Percentiles rank a stretch among this genome's conserved stretches.
Conservation (phyloP, 2,888 invertebrate genomes). For the Dicyrtomina minuta region DNA sequence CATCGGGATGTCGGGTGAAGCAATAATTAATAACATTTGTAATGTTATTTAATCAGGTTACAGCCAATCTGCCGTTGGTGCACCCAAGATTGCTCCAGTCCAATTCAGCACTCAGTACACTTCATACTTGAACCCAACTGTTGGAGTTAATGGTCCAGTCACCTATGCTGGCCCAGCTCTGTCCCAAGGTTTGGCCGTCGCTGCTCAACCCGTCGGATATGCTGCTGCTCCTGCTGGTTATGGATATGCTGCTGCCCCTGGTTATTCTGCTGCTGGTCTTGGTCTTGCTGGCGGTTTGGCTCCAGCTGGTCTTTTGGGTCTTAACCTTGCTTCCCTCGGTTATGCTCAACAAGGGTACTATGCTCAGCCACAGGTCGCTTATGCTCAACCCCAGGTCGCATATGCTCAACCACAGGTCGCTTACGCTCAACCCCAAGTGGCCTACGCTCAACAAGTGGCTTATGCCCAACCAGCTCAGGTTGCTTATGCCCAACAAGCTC, state of each 20-base stretch:
- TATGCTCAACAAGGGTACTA: slow-evolving; percentile 19
- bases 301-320: slow-evolving; percentile 24
- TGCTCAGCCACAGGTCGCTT: slow-evolving; percentile 10
- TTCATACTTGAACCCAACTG: slow-evolving; percentile 48
- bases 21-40: no score
- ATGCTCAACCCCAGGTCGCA: slow-evolving; percentile 1
- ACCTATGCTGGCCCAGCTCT: slow-evolving; percentile 35
- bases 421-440: background rate
- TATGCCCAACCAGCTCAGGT: slow-evolving; percentile 16
- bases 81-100: slow-evolving; percentile 46
- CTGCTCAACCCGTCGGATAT: slow-evolving; percentile 18
- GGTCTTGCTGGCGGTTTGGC: background rate
- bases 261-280: slow-evolving; percentile 11
- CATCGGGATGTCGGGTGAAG: no score
- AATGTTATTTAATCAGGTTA: slow-evolving; percentile 37
- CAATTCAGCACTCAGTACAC: slow-evolving; percentile 46
- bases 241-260: slow-evolving; percentile 20
- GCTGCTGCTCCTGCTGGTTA: slow-evolving; percentile 24
- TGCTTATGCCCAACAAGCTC: slow-evolving; percentile 3
- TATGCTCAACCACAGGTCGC: slow-evolving; percentile 19
- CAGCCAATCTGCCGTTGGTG: slow-evolving; percentile 44
- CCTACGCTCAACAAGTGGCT: slow-evolving; percentile 8
- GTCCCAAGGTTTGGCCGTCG: slow-evolving; percentile 17
- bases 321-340: slow-evolving; percentile 7
- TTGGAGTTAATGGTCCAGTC: slow-evolving; percentile 51